Base-by-base conservation (phyloP, 2,888 invertebrate genomes). In the Cabera pusaria region DNA sequence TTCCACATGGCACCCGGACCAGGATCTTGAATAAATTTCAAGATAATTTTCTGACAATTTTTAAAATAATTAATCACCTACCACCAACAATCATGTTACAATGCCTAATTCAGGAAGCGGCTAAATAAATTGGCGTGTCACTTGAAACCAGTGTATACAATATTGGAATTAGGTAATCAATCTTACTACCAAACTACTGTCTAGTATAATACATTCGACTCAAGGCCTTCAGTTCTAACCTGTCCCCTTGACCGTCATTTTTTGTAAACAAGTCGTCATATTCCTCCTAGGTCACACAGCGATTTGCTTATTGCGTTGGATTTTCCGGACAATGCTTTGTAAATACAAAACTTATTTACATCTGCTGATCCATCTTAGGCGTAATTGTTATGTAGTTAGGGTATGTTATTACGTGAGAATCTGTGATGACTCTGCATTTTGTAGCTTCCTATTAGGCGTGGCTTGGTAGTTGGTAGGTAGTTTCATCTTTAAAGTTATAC, bases 211-310 rank as follows among this genome's bases (percentile, higher is more conserved):
- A 27, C 20, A 43, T 34, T 33, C 17, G 14, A 33, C 39, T 37
- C 47, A 51, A 47, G 50, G 50, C 26, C 23, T 6, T 4, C 12
- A 7, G 9, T 7, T 8, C 18, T 17, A 41, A 41, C 41, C 41
- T 48, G 23, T 17, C 43, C 42, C 44, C 41, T 50, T 53, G 50
- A 44, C 50, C 50, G 50, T 48, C 50, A 44, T 35, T 48, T 44
- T 50, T 48, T 53, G 50, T 50, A 50, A 46, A 50, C 52, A 52
- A 46, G 42, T 28, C 31, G 33, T 37, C 39, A 48, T 45, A 16
- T 28, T 27, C 29, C 23, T 25, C 37, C 44, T 53, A 48, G 50
- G 52, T 53, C 48, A 46, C 17, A 35, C 11, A 27, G 31, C 34
- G 27, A 39, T 29, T 35, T 45, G 29, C 34, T 40, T 44, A 46